Conservation (phyloP, 2,113 vertebrate genomes). For the Dunckerocampus dactyliophorus region DNA sequence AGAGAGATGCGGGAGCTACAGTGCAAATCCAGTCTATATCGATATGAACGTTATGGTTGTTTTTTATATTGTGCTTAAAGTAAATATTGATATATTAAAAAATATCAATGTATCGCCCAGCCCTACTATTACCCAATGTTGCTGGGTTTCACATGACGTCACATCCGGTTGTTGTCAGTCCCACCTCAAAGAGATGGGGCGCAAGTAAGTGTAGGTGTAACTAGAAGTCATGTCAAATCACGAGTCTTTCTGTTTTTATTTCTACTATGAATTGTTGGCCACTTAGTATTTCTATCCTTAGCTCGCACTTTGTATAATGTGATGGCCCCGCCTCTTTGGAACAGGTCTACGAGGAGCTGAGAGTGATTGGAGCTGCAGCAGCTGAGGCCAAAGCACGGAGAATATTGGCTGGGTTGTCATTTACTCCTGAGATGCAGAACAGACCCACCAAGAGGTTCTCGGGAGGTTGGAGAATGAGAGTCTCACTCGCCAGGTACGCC, state of each 20-base stretch:
- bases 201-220: no score
- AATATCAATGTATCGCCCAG: no score
- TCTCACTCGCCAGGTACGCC: slow-evolving; percentile 83
- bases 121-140: no score
- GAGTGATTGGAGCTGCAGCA: slow-evolving; percentile 81
- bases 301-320: not conserved
- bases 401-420: slow-evolving; percentile 87
- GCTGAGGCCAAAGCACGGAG: slow-evolving; percentile 87
- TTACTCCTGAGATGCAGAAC: slow-evolving; percentile 91
- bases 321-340: not conserved
- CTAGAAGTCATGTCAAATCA: no score
- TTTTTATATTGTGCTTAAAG: no score
- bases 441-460: slow-evolving; percentile 88
- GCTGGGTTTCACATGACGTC: no score
- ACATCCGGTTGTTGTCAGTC: no score
- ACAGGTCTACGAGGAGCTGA: slow-evolving; percentile 87
- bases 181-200: no score
- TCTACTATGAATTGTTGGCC: not conserved
- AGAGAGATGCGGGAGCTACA: no score
- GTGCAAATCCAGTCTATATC: no score
- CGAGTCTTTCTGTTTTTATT: not conserved
- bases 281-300: not conserved
- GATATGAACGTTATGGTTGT: no score
- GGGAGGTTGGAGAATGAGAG: slow-evolving; percentile 92
- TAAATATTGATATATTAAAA: no score